These are phyloP conservation scores for Chloroceryle aenea DNA, from an alignment of 2,113 vertebrate species.

Conservation along the genomic window DNA sequence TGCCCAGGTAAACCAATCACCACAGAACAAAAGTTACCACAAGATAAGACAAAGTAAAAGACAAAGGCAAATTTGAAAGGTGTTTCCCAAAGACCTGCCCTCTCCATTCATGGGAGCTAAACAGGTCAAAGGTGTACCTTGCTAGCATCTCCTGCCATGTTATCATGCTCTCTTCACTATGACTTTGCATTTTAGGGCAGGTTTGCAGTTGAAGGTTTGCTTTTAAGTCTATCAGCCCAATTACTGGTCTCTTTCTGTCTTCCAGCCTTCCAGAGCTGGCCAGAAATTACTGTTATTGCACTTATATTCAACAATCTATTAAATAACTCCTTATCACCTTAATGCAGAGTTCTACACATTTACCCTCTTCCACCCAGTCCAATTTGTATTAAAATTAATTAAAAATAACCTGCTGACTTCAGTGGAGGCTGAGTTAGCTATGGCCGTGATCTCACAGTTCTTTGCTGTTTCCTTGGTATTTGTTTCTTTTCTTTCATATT, in stretches of 20 bases:
- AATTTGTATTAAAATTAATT: neutral
- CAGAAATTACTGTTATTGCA: neutral
- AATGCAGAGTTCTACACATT: neutral
- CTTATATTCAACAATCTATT: neutral
- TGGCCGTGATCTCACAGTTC: neutral
- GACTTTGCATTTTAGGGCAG: neutral
- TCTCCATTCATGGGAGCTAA: neutral
- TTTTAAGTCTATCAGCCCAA: neutral
- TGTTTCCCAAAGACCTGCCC: neutral
- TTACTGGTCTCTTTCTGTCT: neutral
- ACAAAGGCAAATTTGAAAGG: neutral
- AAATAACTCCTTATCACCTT: neutral
- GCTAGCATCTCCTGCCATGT: neutral
- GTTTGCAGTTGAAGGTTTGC: neutral
- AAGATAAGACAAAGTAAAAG: neutral
- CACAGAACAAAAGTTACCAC: neutral
- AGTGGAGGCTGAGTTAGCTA: neutral
- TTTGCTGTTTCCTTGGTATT: neutral
- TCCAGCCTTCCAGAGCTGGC: neutral
- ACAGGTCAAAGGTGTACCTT: neutral
- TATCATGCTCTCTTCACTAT: neutral
- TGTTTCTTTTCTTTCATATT: neutral
- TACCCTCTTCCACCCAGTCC: neutral
- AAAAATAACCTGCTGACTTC: neutral
- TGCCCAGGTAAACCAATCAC: neutral